Evolutionary conservation across 1,140 invertebrate genomes (phyloP).

Genomic region (Megalonaias nervosa): DNA sequence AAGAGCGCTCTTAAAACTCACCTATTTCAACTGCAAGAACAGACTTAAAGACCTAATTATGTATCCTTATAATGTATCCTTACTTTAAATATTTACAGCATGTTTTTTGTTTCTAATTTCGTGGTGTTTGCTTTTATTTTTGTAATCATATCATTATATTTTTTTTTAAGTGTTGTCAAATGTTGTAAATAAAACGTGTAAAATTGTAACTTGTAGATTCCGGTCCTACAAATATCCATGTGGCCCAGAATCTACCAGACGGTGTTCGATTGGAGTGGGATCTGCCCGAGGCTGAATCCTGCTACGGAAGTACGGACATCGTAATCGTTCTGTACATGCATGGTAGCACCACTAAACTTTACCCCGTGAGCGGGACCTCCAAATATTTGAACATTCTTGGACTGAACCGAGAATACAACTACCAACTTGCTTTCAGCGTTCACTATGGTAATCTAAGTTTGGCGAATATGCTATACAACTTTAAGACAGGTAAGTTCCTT

Average conservation of each 20-base stretch:
- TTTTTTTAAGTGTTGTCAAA: too few relatives aligned
- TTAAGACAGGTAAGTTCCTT: constrained; percentile 14
- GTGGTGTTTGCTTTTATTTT: too few relatives aligned
- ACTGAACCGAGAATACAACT: constrained; percentile 17
- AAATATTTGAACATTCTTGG: constrained; percentile 14
- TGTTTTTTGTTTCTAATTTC: too few relatives aligned
- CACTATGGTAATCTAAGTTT: constrained; percentile 6
- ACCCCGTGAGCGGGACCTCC: constrained; percentile 1
- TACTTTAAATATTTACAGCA: too few relatives aligned
- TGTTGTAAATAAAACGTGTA: too few relatives aligned
- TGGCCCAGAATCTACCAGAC: constrained; percentile 12
- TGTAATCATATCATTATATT: too few relatives aligned
- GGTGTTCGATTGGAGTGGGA: constrained; percentile 25
- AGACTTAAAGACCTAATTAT: too few relatives aligned
- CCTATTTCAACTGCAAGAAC: too few relatives aligned
- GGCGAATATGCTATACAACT: constrained; percentile 5
- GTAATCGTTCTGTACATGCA: neutral
- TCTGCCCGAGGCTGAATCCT: constrained; percentile 15
- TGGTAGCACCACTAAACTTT: constrained; percentile 1
- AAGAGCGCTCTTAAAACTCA: too few relatives aligned
- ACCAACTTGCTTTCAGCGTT: constrained; percentile 10
- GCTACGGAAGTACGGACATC: constrained; percentile 20
- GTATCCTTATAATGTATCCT: too few relatives aligned
- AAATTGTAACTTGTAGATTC: constrained; percentile 6
- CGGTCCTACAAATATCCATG: constrained; percentile 27